Evolutionary conservation across 1,140 invertebrate genomes (phyloP).

Genomic region (Maconellicoccus hirsutus): DNA sequence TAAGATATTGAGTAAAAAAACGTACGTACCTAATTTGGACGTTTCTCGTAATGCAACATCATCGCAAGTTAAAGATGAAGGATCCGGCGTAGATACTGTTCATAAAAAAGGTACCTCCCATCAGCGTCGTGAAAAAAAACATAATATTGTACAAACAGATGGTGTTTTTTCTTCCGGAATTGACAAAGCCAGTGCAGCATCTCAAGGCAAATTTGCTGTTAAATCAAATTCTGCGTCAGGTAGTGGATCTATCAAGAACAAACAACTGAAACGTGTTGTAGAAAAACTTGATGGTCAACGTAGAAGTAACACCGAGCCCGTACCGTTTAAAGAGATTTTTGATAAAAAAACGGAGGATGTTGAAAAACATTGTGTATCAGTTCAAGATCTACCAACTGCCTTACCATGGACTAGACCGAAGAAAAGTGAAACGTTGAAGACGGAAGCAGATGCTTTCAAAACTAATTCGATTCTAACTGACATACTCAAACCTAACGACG

Average conservation of each 20-base stretch:
- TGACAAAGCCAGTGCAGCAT: background rate
- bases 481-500: background rate
- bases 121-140: background rate
- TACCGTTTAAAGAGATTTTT: background rate
- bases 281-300: background rate
- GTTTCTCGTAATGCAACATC: background rate
- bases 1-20: constrained; percentile 1
- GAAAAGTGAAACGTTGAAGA: background rate
- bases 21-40: background rate
- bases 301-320: background rate
- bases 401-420: background rate
- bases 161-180: background rate
- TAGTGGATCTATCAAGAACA: background rate
- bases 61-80: background rate
- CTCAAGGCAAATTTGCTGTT: background rate
- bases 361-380: background rate
- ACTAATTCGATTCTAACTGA: background rate
- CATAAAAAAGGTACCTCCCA: background rate
- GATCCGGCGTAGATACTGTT: background rate
- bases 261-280: background rate
- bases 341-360: background rate
- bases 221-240: background rate
- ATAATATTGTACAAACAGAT: background rate
- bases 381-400: background rate
- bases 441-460: background rate